A percentile compares a stretch with the other conserved stretches of the same genome.
These are phyloP conservation scores for Erannis defoliaria DNA, from an alignment of 2,888 invertebrate species.

Conservation along the genomic window DNA sequence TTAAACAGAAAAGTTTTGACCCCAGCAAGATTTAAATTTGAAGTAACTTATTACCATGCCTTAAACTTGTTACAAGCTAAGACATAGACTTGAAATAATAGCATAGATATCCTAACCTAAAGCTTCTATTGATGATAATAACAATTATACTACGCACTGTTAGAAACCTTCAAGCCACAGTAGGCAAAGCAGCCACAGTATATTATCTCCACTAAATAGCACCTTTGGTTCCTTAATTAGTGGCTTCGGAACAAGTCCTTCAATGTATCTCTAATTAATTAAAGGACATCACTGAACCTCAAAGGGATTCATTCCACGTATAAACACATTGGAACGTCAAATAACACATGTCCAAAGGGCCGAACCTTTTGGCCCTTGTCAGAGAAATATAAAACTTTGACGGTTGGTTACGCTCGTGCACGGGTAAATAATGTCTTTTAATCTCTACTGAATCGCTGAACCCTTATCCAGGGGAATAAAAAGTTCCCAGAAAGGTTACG, in stretches of 20 bases:
- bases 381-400: slow-evolving; percentile 79
- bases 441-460: slow-evolving; percentile 72
- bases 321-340: slow-evolving; percentile 59
- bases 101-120: background rate
- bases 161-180: slow-evolving; percentile 5
- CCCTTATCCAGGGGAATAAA: slow-evolving; percentile 73
- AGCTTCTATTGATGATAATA: slow-evolving; percentile 2
- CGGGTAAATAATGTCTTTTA: slow-evolving; percentile 82
- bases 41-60: background rate
- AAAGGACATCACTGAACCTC: slow-evolving; percentile 37
- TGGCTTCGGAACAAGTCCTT: slow-evolving; percentile 26
- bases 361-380: slow-evolving; percentile 71
- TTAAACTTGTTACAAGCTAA: slow-evolving; percentile 11
- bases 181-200: slow-evolving; percentile 10
- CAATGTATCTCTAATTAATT: slow-evolving; percentile 41
- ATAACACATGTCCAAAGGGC: slow-evolving; percentile 62
- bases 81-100: slow-evolving; percentile 8
- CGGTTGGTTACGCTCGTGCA: slow-evolving; percentile 69
- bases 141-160: background rate
- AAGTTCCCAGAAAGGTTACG: slow-evolving; percentile 69
- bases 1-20: background rate
- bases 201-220: slow-evolving; percentile 16
- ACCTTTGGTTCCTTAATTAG: slow-evolving; percentile 32
- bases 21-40: background rate
- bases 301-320: slow-evolving; percentile 53